These are phyloP conservation scores for Nasonovia ribisnigri DNA, from an alignment of 2,888 invertebrate species.

Conservation along the genomic window DNA sequence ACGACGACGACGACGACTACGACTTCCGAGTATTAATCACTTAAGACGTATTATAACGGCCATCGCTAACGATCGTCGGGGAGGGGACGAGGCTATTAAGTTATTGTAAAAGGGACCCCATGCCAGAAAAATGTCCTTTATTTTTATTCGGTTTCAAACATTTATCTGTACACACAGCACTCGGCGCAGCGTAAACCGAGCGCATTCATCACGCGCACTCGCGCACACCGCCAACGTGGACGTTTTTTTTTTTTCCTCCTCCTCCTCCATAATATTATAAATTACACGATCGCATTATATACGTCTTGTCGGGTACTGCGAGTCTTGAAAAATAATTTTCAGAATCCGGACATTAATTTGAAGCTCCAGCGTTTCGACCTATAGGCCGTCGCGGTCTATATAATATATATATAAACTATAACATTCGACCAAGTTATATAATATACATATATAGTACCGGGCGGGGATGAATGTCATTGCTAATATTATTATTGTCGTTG, in stretches of 20 bases:
- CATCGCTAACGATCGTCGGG: constrained; percentile 36
- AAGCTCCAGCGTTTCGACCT: not conserved
- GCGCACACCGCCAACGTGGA: not conserved
- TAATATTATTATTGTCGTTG: not conserved
- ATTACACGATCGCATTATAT: not conserved
- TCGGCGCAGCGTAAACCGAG: not conserved
- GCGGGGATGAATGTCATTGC: not conserved
- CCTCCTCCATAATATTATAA: not conserved
- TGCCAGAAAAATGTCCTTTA: constrained; percentile 53
- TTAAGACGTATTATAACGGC: constrained; percentile 33
- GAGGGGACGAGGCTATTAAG: constrained; percentile 46
- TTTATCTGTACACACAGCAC: constrained; percentile 28
- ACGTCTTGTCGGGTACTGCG: not conserved
- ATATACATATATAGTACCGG: too few relatives aligned
- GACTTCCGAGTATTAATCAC: constrained; percentile 61
- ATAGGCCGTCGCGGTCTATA: not conserved
- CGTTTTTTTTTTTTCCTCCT: constrained; percentile 11
- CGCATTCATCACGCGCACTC: not conserved
- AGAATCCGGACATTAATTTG: not conserved
- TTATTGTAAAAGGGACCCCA: constrained; percentile 28
- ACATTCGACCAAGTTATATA: not conserved
- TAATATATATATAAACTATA: too few relatives aligned
- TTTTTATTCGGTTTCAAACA: constrained; percentile 10
- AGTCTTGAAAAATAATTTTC: not conserved
- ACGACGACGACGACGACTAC: constrained; percentile 26